These are phyloP conservation scores for Schizaphis graminum DNA, from an alignment of 2,888 invertebrate genomes.

Conservation along the genomic window DNA sequence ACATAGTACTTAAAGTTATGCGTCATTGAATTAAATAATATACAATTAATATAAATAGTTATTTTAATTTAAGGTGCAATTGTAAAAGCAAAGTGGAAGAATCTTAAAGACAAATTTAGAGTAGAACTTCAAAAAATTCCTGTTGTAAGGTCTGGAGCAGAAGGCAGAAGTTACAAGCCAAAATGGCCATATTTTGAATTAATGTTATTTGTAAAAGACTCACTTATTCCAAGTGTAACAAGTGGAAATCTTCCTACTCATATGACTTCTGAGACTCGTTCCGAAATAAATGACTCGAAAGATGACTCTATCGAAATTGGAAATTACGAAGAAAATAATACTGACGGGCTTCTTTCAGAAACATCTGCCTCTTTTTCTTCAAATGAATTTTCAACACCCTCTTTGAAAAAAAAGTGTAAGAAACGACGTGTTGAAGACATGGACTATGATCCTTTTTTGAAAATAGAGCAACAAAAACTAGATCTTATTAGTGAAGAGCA, in stretches of 20 bases:
- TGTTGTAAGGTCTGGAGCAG: background rate
- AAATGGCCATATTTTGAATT: conserved; percentile 3
- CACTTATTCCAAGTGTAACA: background rate
- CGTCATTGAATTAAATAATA: background rate
- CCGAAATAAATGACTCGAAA: background rate
- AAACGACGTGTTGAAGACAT: background rate
- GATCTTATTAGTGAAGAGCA: conserved; percentile 12
- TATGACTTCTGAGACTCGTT: background rate
- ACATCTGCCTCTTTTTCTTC: background rate
- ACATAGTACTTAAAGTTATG: too few species aligned
- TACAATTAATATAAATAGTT: conserved; percentile 1
- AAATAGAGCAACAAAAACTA: conserved; percentile 14
- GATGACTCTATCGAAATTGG: background rate
- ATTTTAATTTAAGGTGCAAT: background rate
- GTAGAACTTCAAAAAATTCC: background rate
- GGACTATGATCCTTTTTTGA: conserved; percentile 5
- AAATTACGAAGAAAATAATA: background rate
- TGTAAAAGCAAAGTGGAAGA: background rate
- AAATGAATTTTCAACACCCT: background rate
- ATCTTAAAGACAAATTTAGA: background rate
- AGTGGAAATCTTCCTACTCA: background rate
- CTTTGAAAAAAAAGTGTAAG: background rate
- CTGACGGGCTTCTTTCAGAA: background rate
- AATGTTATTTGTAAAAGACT: background rate
- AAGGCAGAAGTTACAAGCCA: background rate